Conservation (phyloP, 2,888 invertebrate genomes). For the Pristionchus mayeri region DNA sequence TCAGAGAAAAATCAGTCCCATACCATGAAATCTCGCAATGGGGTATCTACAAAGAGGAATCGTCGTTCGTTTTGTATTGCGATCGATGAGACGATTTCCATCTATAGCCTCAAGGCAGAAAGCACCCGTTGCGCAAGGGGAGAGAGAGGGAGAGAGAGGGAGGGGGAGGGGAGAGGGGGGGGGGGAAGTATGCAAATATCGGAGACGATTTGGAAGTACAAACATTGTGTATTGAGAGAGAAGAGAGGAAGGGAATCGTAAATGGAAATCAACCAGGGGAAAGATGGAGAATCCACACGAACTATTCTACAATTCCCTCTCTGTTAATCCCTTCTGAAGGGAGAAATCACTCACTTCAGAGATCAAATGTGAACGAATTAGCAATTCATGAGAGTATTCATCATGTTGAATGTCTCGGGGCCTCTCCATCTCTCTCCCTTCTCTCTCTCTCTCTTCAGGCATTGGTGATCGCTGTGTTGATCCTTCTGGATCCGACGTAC, state of each 20-base stretch:
- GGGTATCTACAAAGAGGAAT: too few relatives aligned
- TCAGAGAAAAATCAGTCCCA: neutral
- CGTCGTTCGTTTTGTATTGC: neutral
- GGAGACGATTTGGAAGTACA: slow-evolving; percentile 38
- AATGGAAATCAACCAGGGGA: neutral
- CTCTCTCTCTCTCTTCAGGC: slow-evolving; percentile 59
- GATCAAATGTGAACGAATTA: too few relatives aligned
- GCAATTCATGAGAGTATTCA: too few relatives aligned
- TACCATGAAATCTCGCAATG: too few relatives aligned
- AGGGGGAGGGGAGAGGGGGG: neutral
- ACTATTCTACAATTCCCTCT: too few relatives aligned
- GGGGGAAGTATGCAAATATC: slow-evolving; percentile 27
- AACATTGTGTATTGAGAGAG: slow-evolving; percentile 28
- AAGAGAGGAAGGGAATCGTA: neutral
- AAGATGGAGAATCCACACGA: neutral
- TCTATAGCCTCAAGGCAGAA: slow-evolving; percentile 8
- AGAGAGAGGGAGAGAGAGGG: neutral
- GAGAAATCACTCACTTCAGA: too few relatives aligned
- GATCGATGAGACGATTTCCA: neutral
- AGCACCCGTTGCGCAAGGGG: slow-evolving; percentile 31
- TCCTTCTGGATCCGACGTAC: slow-evolving; percentile 73
- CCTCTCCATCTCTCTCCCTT: too few relatives aligned
- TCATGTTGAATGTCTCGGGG: too few relatives aligned
- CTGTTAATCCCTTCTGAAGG: too few relatives aligned
- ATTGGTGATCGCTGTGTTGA: slow-evolving; percentile 68